Conservation (phyloP, 2,797 vertebrate genomes). For the Peromyscus nudipes region DNA sequence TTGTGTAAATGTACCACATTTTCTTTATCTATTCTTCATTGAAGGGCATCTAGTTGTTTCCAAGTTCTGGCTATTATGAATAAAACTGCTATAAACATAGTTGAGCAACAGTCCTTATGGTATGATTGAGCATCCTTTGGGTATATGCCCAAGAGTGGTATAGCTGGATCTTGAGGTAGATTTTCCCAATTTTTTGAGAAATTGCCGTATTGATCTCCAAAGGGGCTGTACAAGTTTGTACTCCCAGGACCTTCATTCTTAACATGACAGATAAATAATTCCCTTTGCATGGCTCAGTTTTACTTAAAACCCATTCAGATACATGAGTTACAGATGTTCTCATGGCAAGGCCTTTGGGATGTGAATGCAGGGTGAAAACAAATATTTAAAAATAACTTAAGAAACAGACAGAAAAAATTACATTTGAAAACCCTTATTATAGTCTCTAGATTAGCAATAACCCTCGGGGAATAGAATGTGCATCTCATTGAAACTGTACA, state of each 20-base stretch:
- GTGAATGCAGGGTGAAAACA: slow-evolving; percentile 38
- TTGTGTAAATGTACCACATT: neutral
- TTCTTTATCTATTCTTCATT: neutral
- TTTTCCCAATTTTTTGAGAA: neutral
- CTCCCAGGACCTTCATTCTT: slow-evolving; percentile 28
- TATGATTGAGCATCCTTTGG: neutral
- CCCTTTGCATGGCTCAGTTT: slow-evolving; percentile 53
- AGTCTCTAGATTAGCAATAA: slow-evolving; percentile 60
- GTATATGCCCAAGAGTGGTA: neutral
- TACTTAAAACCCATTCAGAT: slow-evolving; percentile 63
- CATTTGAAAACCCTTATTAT: slow-evolving; percentile 59
- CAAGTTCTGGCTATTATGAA: neutral
- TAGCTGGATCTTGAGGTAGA: neutral
- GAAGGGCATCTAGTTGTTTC: neutral
- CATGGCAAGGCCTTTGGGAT: slow-evolving; percentile 58
- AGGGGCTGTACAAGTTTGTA: neutral
- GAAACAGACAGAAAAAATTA: slow-evolving; percentile 66
- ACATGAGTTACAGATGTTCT: slow-evolving; percentile 62
- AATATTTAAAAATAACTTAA: slow-evolving; percentile 73
- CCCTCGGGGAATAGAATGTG: slow-evolving; percentile 26
- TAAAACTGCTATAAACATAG: neutral
- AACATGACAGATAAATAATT: slow-evolving; percentile 47
- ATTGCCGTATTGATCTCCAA: neutral
- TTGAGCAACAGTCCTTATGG: neutral
- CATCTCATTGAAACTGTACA: slow-evolving; percentile 44